Evolutionary conservation across 2,888 invertebrate species (phyloP), one percentile per base, ranked within the genome.

Genomic region (Dolichopus griseipennis): DNA sequence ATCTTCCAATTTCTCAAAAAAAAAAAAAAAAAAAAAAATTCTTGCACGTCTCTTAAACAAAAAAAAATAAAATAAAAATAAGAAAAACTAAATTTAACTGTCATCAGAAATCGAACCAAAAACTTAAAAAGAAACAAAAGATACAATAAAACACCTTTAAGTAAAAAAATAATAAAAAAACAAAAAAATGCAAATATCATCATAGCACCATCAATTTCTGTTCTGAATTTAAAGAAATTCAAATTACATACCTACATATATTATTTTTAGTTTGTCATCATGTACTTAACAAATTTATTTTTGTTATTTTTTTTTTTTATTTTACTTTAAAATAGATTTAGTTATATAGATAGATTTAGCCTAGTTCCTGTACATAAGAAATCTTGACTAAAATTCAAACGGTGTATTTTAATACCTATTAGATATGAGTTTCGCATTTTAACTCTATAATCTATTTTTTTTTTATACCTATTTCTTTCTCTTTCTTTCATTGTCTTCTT

Each of bases 371-470:
- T 18, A 52, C 18, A 52, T 18, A 52, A 15, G 18, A 18, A 52
- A 52, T 52, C 52, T 18, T 52, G 15, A n/a, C n/a, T n/a, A n/a
- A 52, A 52, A 52, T 52, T 52, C 52, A 52, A 52, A 52, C 15
- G 37, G 37, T 37, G 37, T 52, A 18, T 52, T 52, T 52, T 52
- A 52, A 52, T 52, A 7, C 18, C 52, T 52, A 52, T 52, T 52
- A 52, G n/a, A 52, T 52, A 52, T 52, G 52, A 52, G 52, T 52
- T 15, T 52, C 52, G n/a, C 52, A 52, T 52, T 52, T 52, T 52
- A 52, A 52, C 15, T 52, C 8, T 8, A 37, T 12, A 12, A 34
- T n/a, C n/a, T 5, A 27, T 27, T 12, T 37, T 37, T 37, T 37
- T 52, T 52, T 52, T 12, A 7, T 52, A 52, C 52, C 18, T 15